phyloP scores from a whole-genome alignment of 2,888 invertebrate species.

The Eumerus sabulonum region DNA sequence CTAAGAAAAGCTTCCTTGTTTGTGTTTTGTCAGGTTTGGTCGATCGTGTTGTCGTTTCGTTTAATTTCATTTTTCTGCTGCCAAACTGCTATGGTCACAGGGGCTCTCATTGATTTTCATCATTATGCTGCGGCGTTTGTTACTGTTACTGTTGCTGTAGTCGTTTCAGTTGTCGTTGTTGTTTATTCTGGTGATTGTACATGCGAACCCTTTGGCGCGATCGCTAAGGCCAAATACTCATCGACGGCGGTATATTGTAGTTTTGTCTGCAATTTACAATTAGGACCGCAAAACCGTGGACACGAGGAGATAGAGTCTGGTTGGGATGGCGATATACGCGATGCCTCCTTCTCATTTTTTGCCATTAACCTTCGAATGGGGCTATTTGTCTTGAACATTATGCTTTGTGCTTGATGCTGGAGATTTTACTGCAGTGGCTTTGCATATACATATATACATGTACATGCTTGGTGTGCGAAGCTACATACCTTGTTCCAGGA shows the following conservation, averaged over 20 bases:
- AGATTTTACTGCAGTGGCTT: too few relatives aligned
- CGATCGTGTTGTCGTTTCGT: constrained; percentile 5
- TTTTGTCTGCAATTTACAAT: constrained; percentile 60
- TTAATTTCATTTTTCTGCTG: constrained; percentile 2
- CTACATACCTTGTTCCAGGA: constrained; percentile 52
- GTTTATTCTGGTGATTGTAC: too few relatives aligned
- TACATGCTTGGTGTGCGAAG: constrained; percentile 35
- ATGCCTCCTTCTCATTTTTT: constrained; percentile 63
- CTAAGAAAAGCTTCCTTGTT: constrained; percentile 58
- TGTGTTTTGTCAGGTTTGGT: constrained; percentile 45
- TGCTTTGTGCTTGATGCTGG: constrained; percentile 23
- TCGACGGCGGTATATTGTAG: not conserved
- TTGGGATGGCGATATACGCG: constrained; percentile 38
- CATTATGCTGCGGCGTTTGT: constrained; percentile 42
- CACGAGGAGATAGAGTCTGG: constrained; percentile 38
- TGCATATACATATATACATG: constrained; percentile 24
- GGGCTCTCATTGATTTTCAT: constrained; percentile 58
- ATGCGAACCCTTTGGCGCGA: not conserved
- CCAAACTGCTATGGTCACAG: constrained; percentile 34
- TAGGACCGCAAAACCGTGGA: constrained; percentile 55
- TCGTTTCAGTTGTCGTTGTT: too few relatives aligned
- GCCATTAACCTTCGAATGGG: constrained; percentile 63
- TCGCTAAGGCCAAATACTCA: not conserved
- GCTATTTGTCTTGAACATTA: constrained; percentile 59
- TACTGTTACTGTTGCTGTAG: constrained; percentile 16